Conservation (phyloP, 1,140 invertebrate species). For the Monomorium pharaonis region DNA sequence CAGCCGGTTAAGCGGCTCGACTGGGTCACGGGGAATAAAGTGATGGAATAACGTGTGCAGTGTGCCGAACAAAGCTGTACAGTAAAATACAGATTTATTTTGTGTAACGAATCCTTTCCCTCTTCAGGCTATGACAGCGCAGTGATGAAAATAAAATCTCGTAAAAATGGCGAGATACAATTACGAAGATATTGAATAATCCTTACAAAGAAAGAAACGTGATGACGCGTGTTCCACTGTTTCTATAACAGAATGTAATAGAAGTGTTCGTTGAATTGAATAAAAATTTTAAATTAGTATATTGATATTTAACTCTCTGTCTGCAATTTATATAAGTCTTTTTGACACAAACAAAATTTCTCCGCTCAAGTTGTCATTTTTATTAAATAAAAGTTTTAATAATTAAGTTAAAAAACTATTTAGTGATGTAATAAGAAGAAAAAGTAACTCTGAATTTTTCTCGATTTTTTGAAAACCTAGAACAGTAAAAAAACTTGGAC, state of each 20-base stretch:
- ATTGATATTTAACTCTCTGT: too few species aligned
- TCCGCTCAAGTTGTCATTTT: too few species aligned
- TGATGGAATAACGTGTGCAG: conserved; percentile 25
- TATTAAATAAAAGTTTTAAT: too few species aligned
- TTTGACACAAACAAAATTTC: too few species aligned
- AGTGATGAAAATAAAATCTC: neutral
- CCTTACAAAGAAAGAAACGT: neutral
- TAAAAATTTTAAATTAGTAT: neutral
- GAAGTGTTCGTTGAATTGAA: neutral
- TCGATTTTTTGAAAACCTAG: too few species aligned
- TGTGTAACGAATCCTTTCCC: neutral
- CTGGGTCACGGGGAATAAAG: conserved; percentile 49
- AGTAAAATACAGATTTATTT: conserved; percentile 24
- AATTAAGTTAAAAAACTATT: too few species aligned
- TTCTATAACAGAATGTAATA: neutral
- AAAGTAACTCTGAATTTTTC: too few species aligned
- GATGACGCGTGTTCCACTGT: neutral
- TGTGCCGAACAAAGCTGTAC: neutral
- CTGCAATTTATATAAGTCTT: too few species aligned
- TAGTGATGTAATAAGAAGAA: too few species aligned
- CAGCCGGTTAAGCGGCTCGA: conserved; percentile 47
- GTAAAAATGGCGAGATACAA: neutral
- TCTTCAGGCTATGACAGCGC: neutral
- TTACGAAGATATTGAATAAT: neutral
- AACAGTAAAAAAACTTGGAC: too few species aligned